These are phyloP conservation scores for Tipula confusa DNA, from an alignment of 2,888 invertebrate species.

Conservation along the genomic window DNA sequence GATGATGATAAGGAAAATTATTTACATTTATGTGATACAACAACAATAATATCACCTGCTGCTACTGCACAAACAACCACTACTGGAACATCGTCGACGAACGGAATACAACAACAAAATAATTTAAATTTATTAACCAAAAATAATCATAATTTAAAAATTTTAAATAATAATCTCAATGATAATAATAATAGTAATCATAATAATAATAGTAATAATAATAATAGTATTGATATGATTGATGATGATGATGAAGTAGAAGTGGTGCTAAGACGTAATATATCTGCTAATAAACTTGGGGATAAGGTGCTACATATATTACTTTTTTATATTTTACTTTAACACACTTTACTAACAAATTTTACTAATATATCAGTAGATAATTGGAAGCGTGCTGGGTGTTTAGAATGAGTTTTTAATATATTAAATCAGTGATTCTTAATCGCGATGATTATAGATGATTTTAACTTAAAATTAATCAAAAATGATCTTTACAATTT, in stretches of 20 bases:
- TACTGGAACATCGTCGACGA: slow-evolving; percentile 26
- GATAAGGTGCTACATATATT: slow-evolving; percentile 33
- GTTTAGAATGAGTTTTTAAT: not conserved
- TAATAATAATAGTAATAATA: slow-evolving; percentile 32
- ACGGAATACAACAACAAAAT: not conserved
- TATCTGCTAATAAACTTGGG: slow-evolving; percentile 39
- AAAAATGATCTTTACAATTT: too few species aligned
- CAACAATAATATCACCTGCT: not conserved
- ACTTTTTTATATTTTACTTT: not conserved
- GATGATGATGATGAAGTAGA: slow-evolving; percentile 39
- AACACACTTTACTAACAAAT: not conserved
- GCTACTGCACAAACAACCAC: slow-evolving; percentile 30
- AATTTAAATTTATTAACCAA: slow-evolving; percentile 26
- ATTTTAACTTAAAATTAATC: too few species aligned
- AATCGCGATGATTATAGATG: too few species aligned
- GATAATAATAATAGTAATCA: slow-evolving; percentile 28
- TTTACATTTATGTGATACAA: slow-evolving; percentile 31
- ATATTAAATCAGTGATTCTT: too few species aligned
- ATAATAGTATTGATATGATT: slow-evolving; percentile 34
- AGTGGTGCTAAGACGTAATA: slow-evolving; percentile 39
- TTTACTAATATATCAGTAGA: not conserved
- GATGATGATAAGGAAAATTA: slow-evolving; percentile 30
- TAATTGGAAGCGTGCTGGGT: not conserved
- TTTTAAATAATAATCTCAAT: slow-evolving; percentile 27
- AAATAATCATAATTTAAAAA: slow-evolving; percentile 28